Conservation (phyloP, 1,140 invertebrate species). For the Ditylenchus dipsaci region DNA sequence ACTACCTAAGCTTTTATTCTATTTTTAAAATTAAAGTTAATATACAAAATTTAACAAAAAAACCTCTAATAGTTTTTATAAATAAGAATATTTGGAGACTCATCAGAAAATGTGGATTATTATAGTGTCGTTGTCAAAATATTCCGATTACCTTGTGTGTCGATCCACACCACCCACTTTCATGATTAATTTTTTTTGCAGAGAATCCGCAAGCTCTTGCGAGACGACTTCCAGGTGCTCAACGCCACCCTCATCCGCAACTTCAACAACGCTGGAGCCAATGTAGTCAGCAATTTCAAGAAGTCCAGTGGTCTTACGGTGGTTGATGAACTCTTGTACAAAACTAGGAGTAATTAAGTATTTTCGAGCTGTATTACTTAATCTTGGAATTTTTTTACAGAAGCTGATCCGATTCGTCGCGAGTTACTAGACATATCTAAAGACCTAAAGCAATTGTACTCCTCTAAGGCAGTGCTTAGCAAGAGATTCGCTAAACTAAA, state of each 20-base stretch:
- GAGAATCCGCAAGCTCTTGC: conserved; percentile 34
- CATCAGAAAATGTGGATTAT: too few species aligned
- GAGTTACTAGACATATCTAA: neutral
- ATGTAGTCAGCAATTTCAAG: conserved; percentile 30
- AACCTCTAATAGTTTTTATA: too few species aligned
- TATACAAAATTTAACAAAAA: too few species aligned
- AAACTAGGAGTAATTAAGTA: conserved; percentile 20
- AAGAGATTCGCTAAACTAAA: neutral
- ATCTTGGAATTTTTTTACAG: neutral
- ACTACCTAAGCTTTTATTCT: too few species aligned
- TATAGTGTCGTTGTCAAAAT: too few species aligned
- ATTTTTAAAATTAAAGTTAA: too few species aligned
- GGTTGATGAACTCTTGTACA: conserved; percentile 27
- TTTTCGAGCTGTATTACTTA: neutral
- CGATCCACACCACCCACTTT: too few species aligned
- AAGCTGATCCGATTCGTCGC: neutral
- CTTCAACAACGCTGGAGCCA: conserved; percentile 26
- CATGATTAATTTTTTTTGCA: conserved; percentile 21
- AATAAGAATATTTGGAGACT: too few species aligned
- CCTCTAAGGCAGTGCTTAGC: neutral
- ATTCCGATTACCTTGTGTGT: too few species aligned
- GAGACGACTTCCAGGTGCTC: conserved; percentile 32
- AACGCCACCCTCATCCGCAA: conserved; percentile 17
- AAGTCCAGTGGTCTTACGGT: conserved; percentile 20
- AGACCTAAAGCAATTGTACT: neutral